Conservation (phyloP, 2,797 vertebrate species). For the Xyrichtys novacula region DNA sequence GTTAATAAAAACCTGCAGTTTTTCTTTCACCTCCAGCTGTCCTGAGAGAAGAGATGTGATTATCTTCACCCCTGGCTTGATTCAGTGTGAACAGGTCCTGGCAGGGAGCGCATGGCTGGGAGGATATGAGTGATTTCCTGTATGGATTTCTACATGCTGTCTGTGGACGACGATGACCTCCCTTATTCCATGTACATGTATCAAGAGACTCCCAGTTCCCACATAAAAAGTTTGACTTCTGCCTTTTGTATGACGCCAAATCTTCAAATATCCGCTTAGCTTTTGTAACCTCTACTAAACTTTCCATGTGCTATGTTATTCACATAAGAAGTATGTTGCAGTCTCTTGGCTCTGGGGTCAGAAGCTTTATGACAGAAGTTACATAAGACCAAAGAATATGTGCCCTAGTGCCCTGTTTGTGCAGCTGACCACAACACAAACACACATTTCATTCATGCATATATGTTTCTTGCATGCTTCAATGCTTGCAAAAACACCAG, state of each 20-base stretch:
- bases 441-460: conserved; percentile 8
- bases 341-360: conserved; percentile 15
- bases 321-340: background rate
- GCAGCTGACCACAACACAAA: conserved; percentile 35
- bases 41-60: conserved; percentile 7
- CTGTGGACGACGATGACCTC: conserved; percentile 7
- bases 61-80: conserved; percentile 18
- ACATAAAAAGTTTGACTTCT: conserved; percentile 19
- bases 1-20: conserved; percentile 18
- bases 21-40: conserved; percentile 17
- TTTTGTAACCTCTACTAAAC: conserved; percentile 8
- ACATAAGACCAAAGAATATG: conserved; percentile 13
- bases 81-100: background rate
- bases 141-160: conserved; percentile 9
- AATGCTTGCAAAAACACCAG: background rate
- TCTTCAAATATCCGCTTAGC: conserved; percentile 12
- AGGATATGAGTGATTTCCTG: conserved; percentile 50
- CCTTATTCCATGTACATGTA: background rate
- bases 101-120: conserved; percentile 8
- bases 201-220: conserved; percentile 28
- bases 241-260: conserved; percentile 14
- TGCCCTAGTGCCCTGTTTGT: conserved; percentile 33
- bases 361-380: conserved; percentile 21
- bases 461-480: background rate
- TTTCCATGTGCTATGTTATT: background rate